phyloP scores from a whole-genome alignment of 2,113 vertebrate species.

The Camelus bactrianus region DNA sequence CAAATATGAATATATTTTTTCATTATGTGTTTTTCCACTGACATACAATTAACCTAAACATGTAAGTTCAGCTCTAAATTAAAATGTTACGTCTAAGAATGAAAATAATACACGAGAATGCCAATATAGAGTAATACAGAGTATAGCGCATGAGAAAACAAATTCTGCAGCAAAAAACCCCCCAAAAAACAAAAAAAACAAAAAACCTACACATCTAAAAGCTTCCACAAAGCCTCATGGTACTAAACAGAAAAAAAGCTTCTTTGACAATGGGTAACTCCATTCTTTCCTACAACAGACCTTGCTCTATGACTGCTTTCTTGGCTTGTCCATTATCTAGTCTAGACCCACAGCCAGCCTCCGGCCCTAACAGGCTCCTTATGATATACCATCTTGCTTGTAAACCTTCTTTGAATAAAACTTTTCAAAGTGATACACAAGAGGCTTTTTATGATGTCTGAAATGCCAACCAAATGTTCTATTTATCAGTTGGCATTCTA shows the following conservation, averaged over 20 bases:
- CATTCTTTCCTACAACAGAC: slow-evolving; percentile 69
- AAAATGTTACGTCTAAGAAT: neutral
- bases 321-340: slow-evolving; percentile 76
- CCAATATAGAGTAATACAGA: neutral
- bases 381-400: slow-evolving; percentile 44
- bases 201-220: slow-evolving; percentile 78
- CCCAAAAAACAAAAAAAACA: neutral
- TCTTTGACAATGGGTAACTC: slow-evolving; percentile 66
- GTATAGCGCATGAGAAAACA: neutral
- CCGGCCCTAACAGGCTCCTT: slow-evolving; percentile 67
- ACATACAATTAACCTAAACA: neutral
- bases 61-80: neutral
- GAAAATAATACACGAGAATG: neutral
- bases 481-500: neutral
- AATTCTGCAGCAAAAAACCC: neutral
- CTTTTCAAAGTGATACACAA: slow-evolving; percentile 61
- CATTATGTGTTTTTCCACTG: neutral
- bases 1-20: neutral
- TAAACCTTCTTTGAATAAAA: slow-evolving; percentile 66
- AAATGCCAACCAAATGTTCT: neutral
- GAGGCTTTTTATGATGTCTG: neutral
- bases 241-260: slow-evolving; percentile 80
- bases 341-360: slow-evolving; percentile 56
- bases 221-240: slow-evolving; percentile 78
- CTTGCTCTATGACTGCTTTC: slow-evolving; percentile 77